A percentile compares a stretch with the other conserved stretches of the same genome.
phyloP scores from a whole-genome alignment of 2,113 vertebrate species.

The Muntiacus muntjak region DNA sequence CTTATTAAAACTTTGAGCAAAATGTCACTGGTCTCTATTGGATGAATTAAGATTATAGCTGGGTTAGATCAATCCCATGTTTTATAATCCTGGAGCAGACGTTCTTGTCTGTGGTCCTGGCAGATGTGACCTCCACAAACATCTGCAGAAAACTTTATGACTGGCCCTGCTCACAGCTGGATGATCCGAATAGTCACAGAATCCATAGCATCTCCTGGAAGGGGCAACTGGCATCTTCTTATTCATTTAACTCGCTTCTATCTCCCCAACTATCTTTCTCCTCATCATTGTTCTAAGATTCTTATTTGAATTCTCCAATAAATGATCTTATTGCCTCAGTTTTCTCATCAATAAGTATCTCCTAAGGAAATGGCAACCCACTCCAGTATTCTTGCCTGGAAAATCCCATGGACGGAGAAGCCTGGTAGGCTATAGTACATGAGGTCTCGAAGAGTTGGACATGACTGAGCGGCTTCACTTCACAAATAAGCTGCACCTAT shows the following conservation, averaged over 20 bases:
- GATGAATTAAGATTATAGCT: background rate
- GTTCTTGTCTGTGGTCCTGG: background rate
- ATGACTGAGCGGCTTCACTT: no score
- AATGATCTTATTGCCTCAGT: background rate
- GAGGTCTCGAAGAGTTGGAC: no score
- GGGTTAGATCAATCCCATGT: background rate
- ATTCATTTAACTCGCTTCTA: background rate
- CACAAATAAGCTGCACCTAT: background rate
- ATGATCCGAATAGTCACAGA: background rate
- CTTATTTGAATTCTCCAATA: background rate
- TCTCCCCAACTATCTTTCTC: background rate
- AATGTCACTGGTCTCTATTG: background rate
- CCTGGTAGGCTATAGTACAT: no score
- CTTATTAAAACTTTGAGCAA: background rate
- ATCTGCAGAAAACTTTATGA: background rate
- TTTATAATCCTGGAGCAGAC: background rate
- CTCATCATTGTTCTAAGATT: background rate
- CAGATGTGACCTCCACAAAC: background rate
- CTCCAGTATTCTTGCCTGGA: no score
- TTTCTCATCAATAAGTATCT: background rate
- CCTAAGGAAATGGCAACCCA: no score
- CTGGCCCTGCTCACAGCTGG: accelerated
- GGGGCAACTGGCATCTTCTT: background rate
- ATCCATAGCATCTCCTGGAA: background rate
- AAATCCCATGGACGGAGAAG: no score